A percentile compares a stretch with the other conserved stretches of the same genome.
Conservation (phyloP, 2,113 vertebrate genomes). For the Tenrec ecaudatus region DNA sequence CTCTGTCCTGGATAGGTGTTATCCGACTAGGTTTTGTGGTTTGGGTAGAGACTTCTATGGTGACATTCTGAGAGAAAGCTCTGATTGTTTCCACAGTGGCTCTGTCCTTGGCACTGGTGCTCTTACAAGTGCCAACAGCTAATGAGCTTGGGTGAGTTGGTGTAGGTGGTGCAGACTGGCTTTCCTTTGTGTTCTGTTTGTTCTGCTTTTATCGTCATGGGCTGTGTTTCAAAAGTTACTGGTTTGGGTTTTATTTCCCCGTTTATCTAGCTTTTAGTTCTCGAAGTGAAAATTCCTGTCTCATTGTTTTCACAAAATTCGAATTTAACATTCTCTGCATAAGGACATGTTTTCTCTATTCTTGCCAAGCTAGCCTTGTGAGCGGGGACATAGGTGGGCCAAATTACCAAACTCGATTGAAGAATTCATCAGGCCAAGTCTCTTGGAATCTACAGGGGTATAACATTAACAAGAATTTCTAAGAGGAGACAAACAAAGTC, state of each 20-base stretch:
- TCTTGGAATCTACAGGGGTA: not conserved
- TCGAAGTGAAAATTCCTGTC: not conserved
- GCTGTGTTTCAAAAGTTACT: constrained; percentile 5
- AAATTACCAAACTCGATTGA: not conserved
- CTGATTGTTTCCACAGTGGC: not conserved
- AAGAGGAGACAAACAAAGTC: not conserved
- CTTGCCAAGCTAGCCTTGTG: not conserved
- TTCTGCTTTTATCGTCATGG: not conserved
- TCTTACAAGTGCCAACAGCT: not conserved
- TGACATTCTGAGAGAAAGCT: constrained; percentile 45
- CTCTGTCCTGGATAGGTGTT: not conserved
- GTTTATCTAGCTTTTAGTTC: not conserved
- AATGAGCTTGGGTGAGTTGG: not conserved
- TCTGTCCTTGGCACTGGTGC: not conserved
- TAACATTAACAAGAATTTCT: not conserved
- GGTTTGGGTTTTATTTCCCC: not conserved
- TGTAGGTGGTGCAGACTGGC: not conserved
- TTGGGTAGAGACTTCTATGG: constrained; percentile 3
- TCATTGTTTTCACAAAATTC: constrained; percentile 33
- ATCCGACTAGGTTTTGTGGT: constrained; percentile 50
- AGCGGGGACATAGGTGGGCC: not conserved
- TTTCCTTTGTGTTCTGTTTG: not conserved
- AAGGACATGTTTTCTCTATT: not conserved
- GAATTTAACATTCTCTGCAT: not conserved
- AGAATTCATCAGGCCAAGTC: not conserved